These are phyloP conservation scores for Sisyra nigra DNA, from an alignment of 2,888 invertebrate genomes.

Conservation along the genomic window DNA sequence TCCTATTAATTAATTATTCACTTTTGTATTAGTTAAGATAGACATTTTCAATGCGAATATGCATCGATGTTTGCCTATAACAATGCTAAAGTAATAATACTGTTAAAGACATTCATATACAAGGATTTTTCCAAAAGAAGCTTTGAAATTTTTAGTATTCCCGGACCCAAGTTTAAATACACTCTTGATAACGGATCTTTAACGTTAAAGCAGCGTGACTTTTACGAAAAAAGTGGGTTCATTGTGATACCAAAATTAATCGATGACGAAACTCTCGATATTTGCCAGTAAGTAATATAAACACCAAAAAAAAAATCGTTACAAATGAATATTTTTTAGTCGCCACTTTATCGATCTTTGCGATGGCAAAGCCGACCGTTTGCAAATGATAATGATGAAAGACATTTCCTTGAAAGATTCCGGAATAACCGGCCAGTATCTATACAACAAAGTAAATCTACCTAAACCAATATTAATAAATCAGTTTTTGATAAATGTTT, in stretches of 20 bases:
- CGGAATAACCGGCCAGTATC: conserved; percentile 42
- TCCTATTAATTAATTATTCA: too few species aligned
- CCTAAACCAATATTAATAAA: background rate
- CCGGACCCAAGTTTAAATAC: conserved; percentile 19
- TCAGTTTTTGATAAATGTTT: too few species aligned
- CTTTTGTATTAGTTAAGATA: too few species aligned
- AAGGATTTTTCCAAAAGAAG: too few species aligned
- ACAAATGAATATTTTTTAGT: conserved; percentile 25
- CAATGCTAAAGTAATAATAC: too few species aligned
- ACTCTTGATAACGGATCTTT: conserved; percentile 27
- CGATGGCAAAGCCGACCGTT: conserved; percentile 36
- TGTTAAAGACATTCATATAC: too few species aligned
- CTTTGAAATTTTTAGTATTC: too few species aligned
- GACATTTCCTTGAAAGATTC: conserved; percentile 47
- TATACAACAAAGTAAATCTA: conserved; percentile 44
- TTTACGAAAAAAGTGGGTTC: conserved; percentile 70
- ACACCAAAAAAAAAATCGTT: too few species aligned
- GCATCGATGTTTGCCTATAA: too few species aligned
- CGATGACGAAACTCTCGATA: conserved; percentile 42
- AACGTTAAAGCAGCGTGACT: conserved; percentile 41
- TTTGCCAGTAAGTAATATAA: conserved; percentile 38
- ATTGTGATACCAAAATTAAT: conserved; percentile 55
- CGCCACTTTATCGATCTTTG: conserved; percentile 55
- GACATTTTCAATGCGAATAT: too few species aligned
- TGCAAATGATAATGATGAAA: conserved; percentile 45